Evolutionary conservation across 64 coral and sea anemone genomes (phyloP), one percentile per base, ranked within the genome.

Genomic region (Stichodactyla mertensii): DNA sequence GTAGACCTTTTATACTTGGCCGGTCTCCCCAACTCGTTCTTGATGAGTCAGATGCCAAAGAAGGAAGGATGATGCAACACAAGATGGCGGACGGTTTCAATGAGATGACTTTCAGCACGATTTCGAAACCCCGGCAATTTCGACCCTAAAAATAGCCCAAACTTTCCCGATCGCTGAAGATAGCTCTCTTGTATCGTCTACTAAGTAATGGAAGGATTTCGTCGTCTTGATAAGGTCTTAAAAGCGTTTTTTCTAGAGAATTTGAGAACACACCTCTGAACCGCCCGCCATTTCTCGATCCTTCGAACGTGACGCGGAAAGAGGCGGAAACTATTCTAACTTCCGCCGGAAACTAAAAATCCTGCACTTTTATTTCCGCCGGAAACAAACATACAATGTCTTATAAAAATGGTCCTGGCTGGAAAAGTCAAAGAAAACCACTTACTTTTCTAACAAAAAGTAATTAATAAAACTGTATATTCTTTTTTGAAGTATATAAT

Each of bases 31-130:
- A 20, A 81, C 36, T 51, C 6, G 62, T 81, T 53, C 22, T 18
- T 20, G 51, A 52, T 81, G 78, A 53, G 52, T 81, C 78, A 81
- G 78, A 53, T 53, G 15, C 78, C 6, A 81, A 81, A 81, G 51
- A n/a, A 55, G 78, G 60, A 58, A 85, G 83, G 83, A 62, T 85
- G 83, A 85, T 85, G 83, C 83, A 85, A 85, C 59, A 54, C 0
- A 85, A 62, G 27, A 85, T 85, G 83, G 83, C 83, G 83, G 83
- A 22, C 83, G 83, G 83, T 36, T 28, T 28, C 36, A 45, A 45
- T 85, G 54, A 16, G 55, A 64, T 85, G 83, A 64, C 53, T 61
- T 18, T 8, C 7, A 74, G 36, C 78, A 81, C 78, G 78, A 81
- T 18, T 81, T 55, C 78, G 15, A 53, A 22, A 81, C 15, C 16